A percentile compares a stretch with the other conserved stretches of the same genome.
Conservation (phyloP, 2,888 invertebrate species). For the Peribatodes rhomboidaria region DNA sequence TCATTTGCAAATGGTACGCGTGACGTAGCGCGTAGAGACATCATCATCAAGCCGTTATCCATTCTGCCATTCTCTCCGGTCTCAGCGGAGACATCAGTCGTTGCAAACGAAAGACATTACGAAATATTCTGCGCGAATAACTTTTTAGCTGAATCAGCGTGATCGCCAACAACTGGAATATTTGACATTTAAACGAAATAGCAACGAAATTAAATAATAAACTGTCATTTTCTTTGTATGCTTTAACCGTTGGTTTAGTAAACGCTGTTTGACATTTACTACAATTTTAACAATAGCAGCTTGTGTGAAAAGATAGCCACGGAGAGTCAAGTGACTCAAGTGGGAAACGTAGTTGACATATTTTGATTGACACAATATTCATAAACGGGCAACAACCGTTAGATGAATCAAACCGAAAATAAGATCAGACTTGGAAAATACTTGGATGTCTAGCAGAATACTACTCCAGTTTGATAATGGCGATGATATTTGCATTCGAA, state of each 20-base stretch:
- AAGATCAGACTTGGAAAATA: background rate
- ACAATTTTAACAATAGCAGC: background rate
- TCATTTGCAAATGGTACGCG: slow-evolving; percentile 20
- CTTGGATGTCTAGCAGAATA: background rate
- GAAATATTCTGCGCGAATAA: slow-evolving; percentile 12
- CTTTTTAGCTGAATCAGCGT: background rate
- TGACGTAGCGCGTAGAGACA: slow-evolving; percentile 20
- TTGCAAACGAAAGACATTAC: slow-evolving; percentile 17
- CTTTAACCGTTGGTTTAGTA: background rate
- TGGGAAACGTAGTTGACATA: background rate
- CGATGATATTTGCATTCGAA: background rate
- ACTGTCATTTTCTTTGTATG: background rate
- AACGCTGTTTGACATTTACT: background rate
- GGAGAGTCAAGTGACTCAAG: background rate
- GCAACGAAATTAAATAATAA: background rate
- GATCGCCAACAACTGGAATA: background rate
- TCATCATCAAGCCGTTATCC: slow-evolving; percentile 23
- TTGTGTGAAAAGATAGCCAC: background rate
- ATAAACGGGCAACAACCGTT: background rate
- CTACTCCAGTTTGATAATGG: background rate
- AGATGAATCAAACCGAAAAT: background rate
- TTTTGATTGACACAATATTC: background rate
- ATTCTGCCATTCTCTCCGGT: slow-evolving; percentile 23
- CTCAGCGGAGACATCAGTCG: slow-evolving; percentile 15
- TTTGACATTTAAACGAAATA: slow-evolving; percentile 1